phyloP scores from a whole-genome alignment of 1,140 invertebrate genomes.

The Magallana ariakensis region DNA sequence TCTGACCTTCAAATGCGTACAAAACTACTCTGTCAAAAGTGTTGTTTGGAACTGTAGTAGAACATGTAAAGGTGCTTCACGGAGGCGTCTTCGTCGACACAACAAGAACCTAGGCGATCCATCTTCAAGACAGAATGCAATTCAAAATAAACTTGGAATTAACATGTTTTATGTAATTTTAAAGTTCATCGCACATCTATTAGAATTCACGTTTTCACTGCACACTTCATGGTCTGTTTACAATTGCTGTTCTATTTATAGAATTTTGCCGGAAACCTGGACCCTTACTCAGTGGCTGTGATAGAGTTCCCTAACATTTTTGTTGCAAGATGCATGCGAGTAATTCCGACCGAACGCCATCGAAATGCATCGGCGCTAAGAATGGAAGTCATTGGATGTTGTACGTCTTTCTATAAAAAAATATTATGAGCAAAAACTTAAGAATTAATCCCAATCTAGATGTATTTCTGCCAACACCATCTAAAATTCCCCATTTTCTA shows the following conservation, averaged over 20 bases:
- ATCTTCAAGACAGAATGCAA: neutral
- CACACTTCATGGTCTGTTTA: neutral
- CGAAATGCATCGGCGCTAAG: slow-evolving; percentile 56
- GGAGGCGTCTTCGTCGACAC: neutral
- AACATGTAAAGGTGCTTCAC: slow-evolving; percentile 4
- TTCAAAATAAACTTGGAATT: neutral
- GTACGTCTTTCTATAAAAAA: slow-evolving; percentile 47
- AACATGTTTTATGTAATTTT: neutral
- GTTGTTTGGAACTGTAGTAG: neutral
- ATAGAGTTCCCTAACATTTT: slow-evolving; percentile 57
- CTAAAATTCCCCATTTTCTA: neutral
- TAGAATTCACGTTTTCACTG: neutral
- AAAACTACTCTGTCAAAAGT: neutral
- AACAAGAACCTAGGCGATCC: neutral
- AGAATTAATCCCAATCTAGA: too few species aligned
- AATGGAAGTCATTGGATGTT: slow-evolving; percentile 60
- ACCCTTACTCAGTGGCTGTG: slow-evolving; percentile 38
- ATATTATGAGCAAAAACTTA: too few species aligned
- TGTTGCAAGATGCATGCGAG: slow-evolving; percentile 57
- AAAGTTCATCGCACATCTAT: neutral
- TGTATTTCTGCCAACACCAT: too few species aligned
- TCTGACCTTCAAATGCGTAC: neutral
- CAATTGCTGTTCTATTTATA: neutral
- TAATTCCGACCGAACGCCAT: slow-evolving; percentile 54
- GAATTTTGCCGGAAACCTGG: slow-evolving; percentile 55